phyloP scores from a whole-genome alignment of 1,140 invertebrate genomes.

The Ceratina calcarata region DNA sequence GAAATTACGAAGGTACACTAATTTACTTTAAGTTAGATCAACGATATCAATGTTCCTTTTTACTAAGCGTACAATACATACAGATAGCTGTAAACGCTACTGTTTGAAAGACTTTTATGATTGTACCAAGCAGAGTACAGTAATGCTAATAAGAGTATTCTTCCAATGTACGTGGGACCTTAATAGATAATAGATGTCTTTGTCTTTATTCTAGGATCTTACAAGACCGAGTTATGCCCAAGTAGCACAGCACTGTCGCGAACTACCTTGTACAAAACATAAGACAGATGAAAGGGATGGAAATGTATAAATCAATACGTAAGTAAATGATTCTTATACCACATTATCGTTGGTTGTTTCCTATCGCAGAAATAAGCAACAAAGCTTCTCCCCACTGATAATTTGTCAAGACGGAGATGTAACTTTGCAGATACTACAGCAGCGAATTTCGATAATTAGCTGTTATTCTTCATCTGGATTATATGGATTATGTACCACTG shows the following conservation, averaged over 20 bases:
- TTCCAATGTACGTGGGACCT: background rate
- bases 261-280: slow-evolving; percentile 81
- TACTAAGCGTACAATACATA: no score
- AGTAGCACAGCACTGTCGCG: slow-evolving; percentile 89
- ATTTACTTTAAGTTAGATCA: no score
- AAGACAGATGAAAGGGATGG: slow-evolving; percentile 79
- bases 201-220: slow-evolving; percentile 74
- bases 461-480: slow-evolving; percentile 74
- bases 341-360: background rate
- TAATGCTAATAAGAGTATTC: background rate
- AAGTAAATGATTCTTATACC: slow-evolving; percentile 61
- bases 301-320: slow-evolving; percentile 76
- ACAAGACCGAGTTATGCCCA: slow-evolving; percentile 90
- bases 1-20: background rate
- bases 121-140: no score
- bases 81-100: no score
- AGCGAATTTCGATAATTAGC: slow-evolving; percentile 75
- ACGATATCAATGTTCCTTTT: no score
- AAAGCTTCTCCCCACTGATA: background rate
- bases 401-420: slow-evolving; percentile 1
- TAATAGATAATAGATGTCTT: background rate
- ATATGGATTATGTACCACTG: slow-evolving; percentile 72
- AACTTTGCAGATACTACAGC: slow-evolving; percentile 75
- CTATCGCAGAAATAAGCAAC: background rate
- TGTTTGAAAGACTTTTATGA: no score